A percentile compares a stretch with the other conserved stretches of the same genome.
Evolutionary conservation across 2,888 invertebrate species (phyloP).

Genomic region (Brassicogethes aeneus): DNA sequence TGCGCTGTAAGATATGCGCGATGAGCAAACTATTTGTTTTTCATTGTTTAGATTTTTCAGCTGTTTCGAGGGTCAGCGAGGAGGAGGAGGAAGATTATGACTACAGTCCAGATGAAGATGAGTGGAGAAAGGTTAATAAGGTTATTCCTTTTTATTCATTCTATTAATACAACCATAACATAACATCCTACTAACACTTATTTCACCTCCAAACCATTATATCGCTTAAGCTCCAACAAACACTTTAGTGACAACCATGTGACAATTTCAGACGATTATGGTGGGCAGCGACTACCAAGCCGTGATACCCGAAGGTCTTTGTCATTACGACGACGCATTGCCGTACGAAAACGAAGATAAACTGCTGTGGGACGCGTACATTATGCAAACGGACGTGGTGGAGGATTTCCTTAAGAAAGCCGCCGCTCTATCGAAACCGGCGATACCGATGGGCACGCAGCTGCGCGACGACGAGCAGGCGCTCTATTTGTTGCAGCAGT

Average conservation of each 20-base stretch:
- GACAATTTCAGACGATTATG: conserved; percentile 69
- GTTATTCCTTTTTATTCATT: conserved; percentile 26
- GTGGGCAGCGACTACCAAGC: conserved; percentile 93
- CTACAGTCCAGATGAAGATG: conserved; percentile 77
- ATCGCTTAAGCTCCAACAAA: too few relatives aligned
- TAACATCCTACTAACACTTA: not conserved
- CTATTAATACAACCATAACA: conserved; percentile 1
- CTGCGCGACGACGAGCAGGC: conserved; percentile 85
- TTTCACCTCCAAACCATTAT: too few relatives aligned
- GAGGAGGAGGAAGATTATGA: conserved; percentile 70
- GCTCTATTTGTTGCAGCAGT: conserved; percentile 80
- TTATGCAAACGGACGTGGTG: conserved; percentile 60
- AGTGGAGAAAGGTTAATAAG: conserved; percentile 65
- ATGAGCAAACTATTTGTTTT: conserved; percentile 4
- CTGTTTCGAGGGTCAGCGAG: conserved; percentile 69
- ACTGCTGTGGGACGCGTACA: conserved; percentile 84
- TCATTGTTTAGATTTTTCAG: conserved; percentile 20
- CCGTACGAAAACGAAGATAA: conserved; percentile 95
- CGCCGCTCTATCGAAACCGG: conserved; percentile 38
- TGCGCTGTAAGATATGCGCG: conserved; percentile 39
- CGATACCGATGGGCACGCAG: conserved; percentile 65
- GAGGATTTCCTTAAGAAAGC: conserved; percentile 70
- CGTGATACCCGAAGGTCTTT: conserved; percentile 82
- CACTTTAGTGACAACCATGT: not conserved
- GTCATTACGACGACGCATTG: conserved; percentile 86